Evolutionary conservation across 23 tunicate species (phyloP), one percentile per base, ranked within the genome.

Genomic region (Clavelina lepadiformis): DNA sequence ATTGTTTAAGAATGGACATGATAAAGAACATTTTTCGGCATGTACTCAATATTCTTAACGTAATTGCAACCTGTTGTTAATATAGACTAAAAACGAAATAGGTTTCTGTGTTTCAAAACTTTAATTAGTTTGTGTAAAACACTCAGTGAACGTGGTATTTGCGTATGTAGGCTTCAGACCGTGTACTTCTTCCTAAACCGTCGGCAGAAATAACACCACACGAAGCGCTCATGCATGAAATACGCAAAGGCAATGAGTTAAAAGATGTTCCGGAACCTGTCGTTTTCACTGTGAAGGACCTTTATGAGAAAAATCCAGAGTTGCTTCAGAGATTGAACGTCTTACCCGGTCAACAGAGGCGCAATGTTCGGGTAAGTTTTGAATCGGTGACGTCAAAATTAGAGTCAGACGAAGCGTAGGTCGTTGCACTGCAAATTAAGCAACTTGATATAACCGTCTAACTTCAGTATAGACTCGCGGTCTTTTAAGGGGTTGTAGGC

Each of bases 311-410:
- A 23, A 68, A 86, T 56, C 95, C 95, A 28, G 78, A 72, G 27
- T 61, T 76, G 13, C 35, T 86, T 13, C 70, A 71, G 4, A 86
- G 78, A 37, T 57, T 86, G 3, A 86, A 86, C 50, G 72, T 86
- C 28, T 49, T 86, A 18, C 95, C 95, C 29, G 85, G 85, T 5
- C 95, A 86, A 35, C 72, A 80, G 46, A 29, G 83, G 47, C 71
- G 63, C 57, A 86, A 86, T 46, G 45, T 73, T n/a, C 78, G 70
- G 72, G 95, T 79, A 38, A 27, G 4, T n/a, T n/a, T n/a, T n/a
- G n/a, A n/a, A 22, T 0, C 24, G 37, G 5, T 21, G 15, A 0
- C 8, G 67, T 31, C 18, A 11, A 11, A 11, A 11, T 54, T 54
- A 19, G 23, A 19, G 60, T 18, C n/a, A 18, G 21, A 7, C 60